Percentiles rank a stretch among this genome's conserved stretches.
Evolutionary conservation across 2,888 invertebrate species (phyloP).

Genomic region (Arrhopalites spinosus): DNA sequence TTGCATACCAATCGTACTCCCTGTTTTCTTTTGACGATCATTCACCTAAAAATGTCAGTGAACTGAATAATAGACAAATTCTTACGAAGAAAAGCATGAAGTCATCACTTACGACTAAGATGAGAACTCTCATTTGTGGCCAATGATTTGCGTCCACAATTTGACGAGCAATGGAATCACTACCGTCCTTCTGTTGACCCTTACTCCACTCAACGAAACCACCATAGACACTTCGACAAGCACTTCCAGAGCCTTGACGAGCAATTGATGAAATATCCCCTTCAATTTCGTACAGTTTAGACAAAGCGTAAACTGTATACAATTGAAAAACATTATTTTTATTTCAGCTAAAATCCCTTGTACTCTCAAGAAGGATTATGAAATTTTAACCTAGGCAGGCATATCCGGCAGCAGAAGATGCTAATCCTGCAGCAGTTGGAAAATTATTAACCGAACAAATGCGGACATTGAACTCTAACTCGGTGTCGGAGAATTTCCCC

Average conservation of each 20-base stretch:
- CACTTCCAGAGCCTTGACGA: conserved; percentile 90
- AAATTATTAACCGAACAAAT: conserved; percentile 94
- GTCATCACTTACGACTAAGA: conserved; percentile 78
- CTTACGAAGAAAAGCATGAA: too few relatives aligned
- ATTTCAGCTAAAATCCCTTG: not conserved
- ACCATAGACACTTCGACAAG: conserved; percentile 87
- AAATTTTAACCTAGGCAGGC: conserved; percentile 74
- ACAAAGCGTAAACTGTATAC: conserved; percentile 71
- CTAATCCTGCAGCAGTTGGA: conserved; percentile 96
- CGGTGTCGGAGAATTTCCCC: conserved; percentile 58
- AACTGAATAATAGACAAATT: not conserved
- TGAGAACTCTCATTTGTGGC: conserved; percentile 86
- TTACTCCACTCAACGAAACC: conserved; percentile 60
- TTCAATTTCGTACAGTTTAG: conserved; percentile 72
- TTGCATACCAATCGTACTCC: conserved; percentile 90
- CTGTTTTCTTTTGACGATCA: conserved; percentile 78
- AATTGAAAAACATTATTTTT: too few relatives aligned
- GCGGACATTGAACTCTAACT: conserved; percentile 62
- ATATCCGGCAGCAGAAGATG: conserved; percentile 97
- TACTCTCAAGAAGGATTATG: not conserved
- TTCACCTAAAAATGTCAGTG: conserved; percentile 61
- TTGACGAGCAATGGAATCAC: conserved; percentile 77
- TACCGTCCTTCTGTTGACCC: conserved; percentile 69
- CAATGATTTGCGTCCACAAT: conserved; percentile 78
- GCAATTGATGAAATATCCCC: conserved; percentile 78